Evolutionary conservation across 2,888 invertebrate species (phyloP), one percentile per base, ranked within the genome.

Genomic region (Chouioia cunea): DNA sequence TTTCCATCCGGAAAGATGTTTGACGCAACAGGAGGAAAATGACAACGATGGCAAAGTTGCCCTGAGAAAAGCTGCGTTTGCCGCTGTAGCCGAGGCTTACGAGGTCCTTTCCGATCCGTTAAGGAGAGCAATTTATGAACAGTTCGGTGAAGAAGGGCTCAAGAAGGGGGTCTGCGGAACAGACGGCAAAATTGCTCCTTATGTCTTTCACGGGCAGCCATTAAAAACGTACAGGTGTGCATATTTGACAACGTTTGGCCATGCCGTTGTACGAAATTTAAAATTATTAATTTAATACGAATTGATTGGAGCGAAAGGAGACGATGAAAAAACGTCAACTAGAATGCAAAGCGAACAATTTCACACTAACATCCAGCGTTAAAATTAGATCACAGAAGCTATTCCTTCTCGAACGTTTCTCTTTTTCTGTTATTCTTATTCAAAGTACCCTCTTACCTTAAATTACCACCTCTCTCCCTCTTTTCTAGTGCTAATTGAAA

Each of bases 121-220:
- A 73, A 86, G 86, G 72, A 88, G 93, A 68, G 92, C 94, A 15
- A 90, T 96, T 16, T 97, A 93, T 86, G 96, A 97, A 85, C 93
- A 94, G 79, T 96, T 93, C 85, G 97, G 97, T 0, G 96, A 96
- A 85, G 93, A 93, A 79, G 96, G 95, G 0, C 87, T 97, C 54
- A 95, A 95, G 83, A 89, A 89, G 78, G 95, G 96, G 0, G 90
- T 95, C 0, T 91, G 93, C 4, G 89, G 92, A 2, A 92, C 91
- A 0, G 81, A 87, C 63, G 88, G 88, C 71, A 93, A 89, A 82
- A 90, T 93, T 76, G 89, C 91, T 66, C 92, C 93, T 0, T 95
- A 93, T 82, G 87, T 90, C 53, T 97, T 93, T 87, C 95, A 96
- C 81, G 95, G 93, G 0, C 92, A 96, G 80, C 91, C 93, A 0